Evolutionary conservation across 2,113 vertebrate genomes (phyloP).

Genomic region (Misgurnus anguillicaudatus): DNA sequence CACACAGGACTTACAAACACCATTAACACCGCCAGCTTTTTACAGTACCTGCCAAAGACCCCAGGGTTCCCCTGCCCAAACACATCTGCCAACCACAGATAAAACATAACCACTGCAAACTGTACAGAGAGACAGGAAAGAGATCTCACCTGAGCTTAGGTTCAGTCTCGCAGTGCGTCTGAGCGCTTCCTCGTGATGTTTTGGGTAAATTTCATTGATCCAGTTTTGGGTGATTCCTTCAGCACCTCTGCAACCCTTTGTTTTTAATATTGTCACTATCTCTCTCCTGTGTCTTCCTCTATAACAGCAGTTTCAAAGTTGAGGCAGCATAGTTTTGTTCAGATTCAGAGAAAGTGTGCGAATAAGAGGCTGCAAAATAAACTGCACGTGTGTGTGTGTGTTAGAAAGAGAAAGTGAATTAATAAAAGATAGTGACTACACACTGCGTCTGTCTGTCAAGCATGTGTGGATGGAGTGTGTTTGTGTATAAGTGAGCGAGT

Average conservation of each 20-base stretch:
- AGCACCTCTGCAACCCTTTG: conserved; percentile 9
- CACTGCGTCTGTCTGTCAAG: conserved; percentile 19
- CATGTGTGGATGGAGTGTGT: conserved; percentile 7
- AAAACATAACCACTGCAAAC: not conserved
- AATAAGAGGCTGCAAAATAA: conserved; percentile 16
- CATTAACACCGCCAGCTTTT: not conserved
- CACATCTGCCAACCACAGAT: not conserved
- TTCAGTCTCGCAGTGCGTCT: conserved; percentile 8
- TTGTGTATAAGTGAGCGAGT: conserved; percentile 26
- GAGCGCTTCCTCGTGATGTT: conserved; percentile 23
- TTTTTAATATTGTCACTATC: conserved; percentile 16
- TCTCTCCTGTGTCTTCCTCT: not conserved
- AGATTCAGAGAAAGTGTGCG: conserved; percentile 15
- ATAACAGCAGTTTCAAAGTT: conserved; percentile 12
- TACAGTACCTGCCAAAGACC: not conserved
- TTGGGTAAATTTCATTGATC: conserved; percentile 29
- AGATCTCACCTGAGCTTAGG: conserved; percentile 44
- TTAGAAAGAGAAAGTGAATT: conserved; percentile 24
- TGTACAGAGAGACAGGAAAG: not conserved
- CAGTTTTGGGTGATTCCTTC: conserved; percentile 22
- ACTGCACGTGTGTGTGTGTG: conserved; percentile 21
- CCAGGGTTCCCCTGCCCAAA: not conserved
- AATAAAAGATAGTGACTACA: conserved; percentile 18
- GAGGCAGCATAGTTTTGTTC: not conserved
- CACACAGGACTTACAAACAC: not conserved